Percentiles rank a stretch among this genome's conserved stretches.
Conservation (phyloP, 1,140 invertebrate genomes). For the Zaprionus camerounensis region DNA sequence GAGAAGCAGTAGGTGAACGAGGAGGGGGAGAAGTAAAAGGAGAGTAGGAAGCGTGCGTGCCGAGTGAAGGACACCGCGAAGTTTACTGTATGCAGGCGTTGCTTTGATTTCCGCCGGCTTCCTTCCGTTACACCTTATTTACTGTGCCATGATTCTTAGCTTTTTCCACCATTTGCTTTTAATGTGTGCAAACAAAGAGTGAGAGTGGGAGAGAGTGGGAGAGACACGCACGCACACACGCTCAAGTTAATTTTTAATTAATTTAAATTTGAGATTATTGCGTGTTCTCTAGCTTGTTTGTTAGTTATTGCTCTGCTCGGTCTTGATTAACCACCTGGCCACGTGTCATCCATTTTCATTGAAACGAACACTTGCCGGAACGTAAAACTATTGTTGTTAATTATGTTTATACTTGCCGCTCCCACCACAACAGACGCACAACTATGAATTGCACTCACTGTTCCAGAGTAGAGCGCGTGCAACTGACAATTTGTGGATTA, state of each 20-base stretch:
- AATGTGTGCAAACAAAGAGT: slow-evolving; percentile 19
- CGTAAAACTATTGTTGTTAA: slow-evolving; percentile 30
- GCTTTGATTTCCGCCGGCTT: slow-evolving; percentile 50
- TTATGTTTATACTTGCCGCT: slow-evolving; percentile 15
- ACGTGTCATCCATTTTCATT: slow-evolving; percentile 14
- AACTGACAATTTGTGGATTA: background rate
- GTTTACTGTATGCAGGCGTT: slow-evolving; percentile 46
- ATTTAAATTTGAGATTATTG: slow-evolving; percentile 59
- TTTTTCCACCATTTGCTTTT: slow-evolving; percentile 25
- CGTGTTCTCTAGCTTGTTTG: slow-evolving; percentile 20
- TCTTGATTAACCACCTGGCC: slow-evolving; percentile 52
- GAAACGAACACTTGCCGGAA: slow-evolving; percentile 6
- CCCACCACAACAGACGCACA: background rate
- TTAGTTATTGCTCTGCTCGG: slow-evolving; percentile 42
- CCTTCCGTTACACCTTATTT: slow-evolving; percentile 44
- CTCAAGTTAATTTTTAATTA: slow-evolving; percentile 55
- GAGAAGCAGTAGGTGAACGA: background rate
- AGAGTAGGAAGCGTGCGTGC: background rate
- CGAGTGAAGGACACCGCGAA: slow-evolving; percentile 33
- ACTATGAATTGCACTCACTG: background rate
- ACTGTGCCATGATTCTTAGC: slow-evolving; percentile 19
- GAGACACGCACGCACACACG: background rate
- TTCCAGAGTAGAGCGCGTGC: background rate
- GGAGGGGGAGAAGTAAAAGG: background rate
- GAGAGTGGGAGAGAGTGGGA: background rate